A percentile compares a stretch with the other conserved stretches of the same genome.
Conservation (phyloP, 2,888 invertebrate species). For the Microctonus hyperodae region DNA sequence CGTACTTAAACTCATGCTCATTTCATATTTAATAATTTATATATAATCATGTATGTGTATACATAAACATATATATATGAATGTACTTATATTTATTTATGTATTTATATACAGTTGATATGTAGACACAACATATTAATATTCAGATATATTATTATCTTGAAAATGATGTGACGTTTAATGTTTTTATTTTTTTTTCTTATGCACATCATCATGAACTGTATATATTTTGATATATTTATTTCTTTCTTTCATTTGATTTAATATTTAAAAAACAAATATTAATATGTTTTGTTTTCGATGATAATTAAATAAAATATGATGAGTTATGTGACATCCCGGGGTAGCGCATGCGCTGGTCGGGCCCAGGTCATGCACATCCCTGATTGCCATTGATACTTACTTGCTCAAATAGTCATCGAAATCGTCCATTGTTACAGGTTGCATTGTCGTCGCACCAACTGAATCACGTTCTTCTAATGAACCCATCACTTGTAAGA, state of each 20-base stretch:
- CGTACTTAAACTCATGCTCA: conserved; percentile 58
- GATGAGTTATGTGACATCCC: conserved; percentile 27
- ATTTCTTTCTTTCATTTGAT: not conserved
- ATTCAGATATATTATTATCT: conserved; percentile 2
- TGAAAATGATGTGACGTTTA: not conserved
- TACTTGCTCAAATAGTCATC: conserved; percentile 88
- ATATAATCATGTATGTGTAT: no score
- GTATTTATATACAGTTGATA: not conserved
- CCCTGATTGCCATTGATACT: conserved; percentile 56
- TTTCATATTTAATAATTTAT: conserved; percentile 19
- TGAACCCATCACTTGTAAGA: conserved; percentile 87
- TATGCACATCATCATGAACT: not conserved
- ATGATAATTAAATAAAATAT: conserved; percentile 8
- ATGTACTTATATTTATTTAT: no score
- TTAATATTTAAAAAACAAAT: not conserved
- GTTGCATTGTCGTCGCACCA: conserved; percentile 85
- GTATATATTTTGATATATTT: no score
- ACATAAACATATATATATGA: no score
- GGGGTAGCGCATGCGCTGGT: conserved; percentile 53
- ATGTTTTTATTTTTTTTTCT: not conserved
- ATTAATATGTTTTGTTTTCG: not conserved
- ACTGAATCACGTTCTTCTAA: conserved; percentile 82
- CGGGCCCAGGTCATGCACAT: conserved; percentile 58
- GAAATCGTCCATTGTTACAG: conserved; percentile 89
- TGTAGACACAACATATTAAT: conserved; percentile 25